A percentile compares a stretch with the other conserved stretches of the same genome.
These are phyloP conservation scores for Oligia latruncula DNA, from an alignment of 2,888 invertebrate species.

Conservation along the genomic window DNA sequence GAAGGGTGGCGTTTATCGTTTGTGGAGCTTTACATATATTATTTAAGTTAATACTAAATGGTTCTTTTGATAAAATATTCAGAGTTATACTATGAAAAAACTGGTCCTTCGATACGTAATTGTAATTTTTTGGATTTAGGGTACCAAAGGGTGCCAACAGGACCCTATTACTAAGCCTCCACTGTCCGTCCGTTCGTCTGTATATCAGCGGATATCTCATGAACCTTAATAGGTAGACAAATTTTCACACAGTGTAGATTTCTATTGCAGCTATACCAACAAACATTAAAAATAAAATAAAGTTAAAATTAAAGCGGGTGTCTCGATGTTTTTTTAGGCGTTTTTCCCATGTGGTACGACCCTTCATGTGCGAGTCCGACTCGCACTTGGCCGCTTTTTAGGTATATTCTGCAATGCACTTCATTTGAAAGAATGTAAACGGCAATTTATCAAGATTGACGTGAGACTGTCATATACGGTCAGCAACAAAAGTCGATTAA, in stretches of 20 bases:
- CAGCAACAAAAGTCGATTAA: too few species aligned
- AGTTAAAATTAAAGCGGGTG: not conserved
- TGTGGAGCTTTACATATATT: not conserved
- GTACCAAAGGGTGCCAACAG: not conserved
- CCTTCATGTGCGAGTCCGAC: not conserved
- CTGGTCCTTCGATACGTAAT: not conserved
- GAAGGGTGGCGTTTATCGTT: slow-evolving; percentile 16
- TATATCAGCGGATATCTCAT: too few species aligned
- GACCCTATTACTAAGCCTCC: too few species aligned
- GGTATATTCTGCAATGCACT: not conserved
- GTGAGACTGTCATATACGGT: too few species aligned
- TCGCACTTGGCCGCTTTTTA: not conserved
- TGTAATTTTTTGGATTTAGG: not conserved
- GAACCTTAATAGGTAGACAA: too few species aligned
- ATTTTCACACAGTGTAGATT: too few species aligned
- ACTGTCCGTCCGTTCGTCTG: too few species aligned
- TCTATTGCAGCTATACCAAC: not conserved
- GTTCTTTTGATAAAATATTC: slow-evolving; percentile 5
- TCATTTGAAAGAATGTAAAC: not conserved
- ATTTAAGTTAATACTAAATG: not conserved
- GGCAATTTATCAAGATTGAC: not conserved
- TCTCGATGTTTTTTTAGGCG: too few species aligned
- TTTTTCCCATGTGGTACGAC: not conserved
- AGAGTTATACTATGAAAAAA: not conserved
- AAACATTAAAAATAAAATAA: not conserved